These are phyloP conservation scores for Sipha maydis DNA, from an alignment of 2,888 invertebrate genomes.

Conservation along the genomic window DNA sequence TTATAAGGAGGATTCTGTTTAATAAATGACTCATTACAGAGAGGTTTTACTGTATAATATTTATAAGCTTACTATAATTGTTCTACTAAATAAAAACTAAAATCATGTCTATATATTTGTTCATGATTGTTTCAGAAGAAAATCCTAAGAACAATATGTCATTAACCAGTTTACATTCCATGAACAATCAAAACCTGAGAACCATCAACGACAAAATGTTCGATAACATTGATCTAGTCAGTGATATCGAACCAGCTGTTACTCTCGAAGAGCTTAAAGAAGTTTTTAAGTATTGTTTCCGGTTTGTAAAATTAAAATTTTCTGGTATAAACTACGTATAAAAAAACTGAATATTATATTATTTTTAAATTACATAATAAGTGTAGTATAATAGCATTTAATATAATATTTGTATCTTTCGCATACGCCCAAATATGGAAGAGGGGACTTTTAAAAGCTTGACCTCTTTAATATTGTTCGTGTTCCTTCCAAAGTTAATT, in stretches of 20 bases:
- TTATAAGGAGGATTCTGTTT: too few relatives aligned
- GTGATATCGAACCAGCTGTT: conserved; percentile 48
- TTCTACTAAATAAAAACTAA: too few relatives aligned
- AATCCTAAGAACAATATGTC: conserved; percentile 40
- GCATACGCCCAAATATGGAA: too few relatives aligned
- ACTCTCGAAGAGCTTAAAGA: conserved; percentile 53
- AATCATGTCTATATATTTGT: neutral
- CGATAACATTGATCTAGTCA: conserved; percentile 52
- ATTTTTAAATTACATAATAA: neutral
- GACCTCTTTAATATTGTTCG: too few relatives aligned
- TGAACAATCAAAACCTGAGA: conserved; percentile 48
- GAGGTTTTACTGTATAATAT: too few relatives aligned
- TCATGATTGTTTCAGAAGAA: conserved; percentile 12
- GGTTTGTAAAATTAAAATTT: conserved; percentile 7
- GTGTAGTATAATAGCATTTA: neutral
- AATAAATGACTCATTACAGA: too few relatives aligned
- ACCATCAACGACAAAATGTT: conserved; percentile 56
- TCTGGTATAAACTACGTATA: too few relatives aligned
- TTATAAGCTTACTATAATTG: too few relatives aligned
- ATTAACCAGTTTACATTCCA: conserved; percentile 46
- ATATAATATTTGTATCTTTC: neutral
- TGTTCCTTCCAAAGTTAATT: too few relatives aligned
- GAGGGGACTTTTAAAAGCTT: too few relatives aligned
- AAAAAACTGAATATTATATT: too few relatives aligned
- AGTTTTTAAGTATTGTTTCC: conserved; percentile 59